Base-by-base conservation (phyloP, 2,113 vertebrate species). In the Ia io region DNA sequence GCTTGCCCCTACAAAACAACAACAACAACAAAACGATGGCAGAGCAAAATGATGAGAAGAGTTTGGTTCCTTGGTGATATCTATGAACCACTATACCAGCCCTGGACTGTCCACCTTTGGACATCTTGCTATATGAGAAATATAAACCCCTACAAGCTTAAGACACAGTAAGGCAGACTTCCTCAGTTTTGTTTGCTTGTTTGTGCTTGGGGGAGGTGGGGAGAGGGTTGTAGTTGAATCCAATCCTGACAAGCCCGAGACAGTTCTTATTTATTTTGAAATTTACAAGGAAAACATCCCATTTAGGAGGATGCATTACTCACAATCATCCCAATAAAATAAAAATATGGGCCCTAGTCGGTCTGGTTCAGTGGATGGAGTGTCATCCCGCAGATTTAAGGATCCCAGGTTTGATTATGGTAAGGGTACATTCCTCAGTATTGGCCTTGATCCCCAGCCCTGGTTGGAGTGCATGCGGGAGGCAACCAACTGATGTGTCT, bases 1-100 rank as follows among this genome's bases (percentile, higher is more conserved):
- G 7, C 4, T 37, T 9, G 8, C n/a, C 4, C 13, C 85, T 18
- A n/a, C 8, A 0, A 3, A 3, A 13, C 14, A 83, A 14, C 1
- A 73, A 65, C 13, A 12, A 30, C 4, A 30, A 13, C 9, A 65
- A 30, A 63, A 63, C 0, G 18, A 32, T 65, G 20, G 23, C n/a
- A 80, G 23, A 77, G 7, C 13, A 89, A 35, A 61, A 23, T 5
- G 71, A 61, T 47, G 32, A 17, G 13, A 79, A 82, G 2, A 59
- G 32, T 82, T 87, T 92, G 53, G 35, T 84, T 78, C 51, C 13
- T 83, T 59, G 25, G 5, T 44, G 30, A 22, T 17, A 13, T 30
- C 16, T 42, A 0, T 51, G 49, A 88, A 51, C 12, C 10, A 11
- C 49, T 30, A 1, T 0, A 30, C 3, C 18, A 76, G 22, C 2